Evolutionary conservation across 37 sponge, comb jelly and placozoan species (phyloP), one percentile per base, ranked within the genome.

Genomic region (Bolinopsis microptera): DNA sequence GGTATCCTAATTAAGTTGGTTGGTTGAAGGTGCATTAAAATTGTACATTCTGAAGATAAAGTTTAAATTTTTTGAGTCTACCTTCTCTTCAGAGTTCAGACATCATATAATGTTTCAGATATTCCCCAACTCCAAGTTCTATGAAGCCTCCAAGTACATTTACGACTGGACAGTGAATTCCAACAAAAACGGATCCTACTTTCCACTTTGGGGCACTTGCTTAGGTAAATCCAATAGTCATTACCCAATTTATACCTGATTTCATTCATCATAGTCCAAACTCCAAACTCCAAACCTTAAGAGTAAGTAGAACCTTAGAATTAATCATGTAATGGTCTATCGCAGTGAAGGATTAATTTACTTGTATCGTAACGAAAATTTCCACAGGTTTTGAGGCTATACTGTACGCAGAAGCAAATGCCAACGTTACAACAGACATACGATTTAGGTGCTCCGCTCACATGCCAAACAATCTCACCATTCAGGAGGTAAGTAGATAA

Each of bases 131-230:
- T 69, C 74, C n/a, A 32, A 93, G 67, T 93, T 38, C 39, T 93
- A 38, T n/a, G 5, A 36, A 93, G 90, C 90, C 21, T 24, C 48
- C 13, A 86, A 86, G 36, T 86, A 36, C 48, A 86, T 86, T 2
- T 86, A 86, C 26, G 90, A 86, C 5, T 93, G 76, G 93, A 39
- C 93, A 21, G 25, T 41, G 1, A 38, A 40, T 38, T 22, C 41
- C 0, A 95, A 95, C 92, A 96, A 95, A 34, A 93, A 90, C 23
- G 95, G 95, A 38, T 95, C 95, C 83, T 95, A 96, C 68, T 97
- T 96, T 36, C 98, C 98, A 26, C 68, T 97, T 82, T 97, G 98
- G 98, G 98, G 97, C 1, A 97, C 98, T 21, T 97, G 98, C 76
- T 93, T 96, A 27, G 98, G 98, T 86, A 30, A 41, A 1, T n/a